Percentiles rank a stretch among this genome's conserved stretches.
Evolutionary conservation across 2,888 invertebrate genomes (phyloP).

Genomic region (Hemistola chrysoprasaria): DNA sequence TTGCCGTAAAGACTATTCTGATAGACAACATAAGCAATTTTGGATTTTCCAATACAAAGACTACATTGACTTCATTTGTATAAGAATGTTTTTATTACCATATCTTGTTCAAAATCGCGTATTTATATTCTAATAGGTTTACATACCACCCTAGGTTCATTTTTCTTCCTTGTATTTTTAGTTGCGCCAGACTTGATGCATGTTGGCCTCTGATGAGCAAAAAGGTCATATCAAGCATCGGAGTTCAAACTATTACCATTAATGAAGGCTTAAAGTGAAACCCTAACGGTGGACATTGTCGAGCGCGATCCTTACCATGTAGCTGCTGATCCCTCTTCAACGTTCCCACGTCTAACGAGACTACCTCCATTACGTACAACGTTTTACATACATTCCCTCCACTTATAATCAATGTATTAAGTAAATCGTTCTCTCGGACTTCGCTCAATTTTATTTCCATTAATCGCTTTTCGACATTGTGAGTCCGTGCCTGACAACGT

Average conservation of each 20-base stretch:
- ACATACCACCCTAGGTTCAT: too few species aligned
- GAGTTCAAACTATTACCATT: slow-evolving; percentile 72
- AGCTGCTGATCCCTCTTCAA: slow-evolving; percentile 43
- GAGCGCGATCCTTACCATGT: slow-evolving; percentile 65
- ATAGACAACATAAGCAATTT: too few species aligned
- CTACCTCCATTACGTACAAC: slow-evolving; percentile 73
- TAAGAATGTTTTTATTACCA: too few species aligned
- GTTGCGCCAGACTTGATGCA: too few species aligned
- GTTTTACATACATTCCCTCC: slow-evolving; percentile 73
- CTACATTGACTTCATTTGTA: too few species aligned
- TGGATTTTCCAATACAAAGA: too few species aligned
- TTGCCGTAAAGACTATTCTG: neutral
- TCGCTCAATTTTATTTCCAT: slow-evolving; percentile 73
- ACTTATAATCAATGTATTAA: slow-evolving; percentile 78
- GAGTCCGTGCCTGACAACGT: slow-evolving; percentile 58
- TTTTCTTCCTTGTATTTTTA: too few species aligned
- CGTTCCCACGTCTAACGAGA: slow-evolving; percentile 80
- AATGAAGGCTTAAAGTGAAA: slow-evolving; percentile 69
- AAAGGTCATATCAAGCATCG: slow-evolving; percentile 67
- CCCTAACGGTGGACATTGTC: slow-evolving; percentile 75
- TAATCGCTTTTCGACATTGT: slow-evolving; percentile 74
- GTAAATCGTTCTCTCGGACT: slow-evolving; percentile 69
- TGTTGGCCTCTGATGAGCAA: slow-evolving; percentile 43
- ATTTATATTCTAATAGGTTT: too few species aligned
- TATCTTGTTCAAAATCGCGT: too few species aligned